Evolutionary conservation across 2,113 vertebrate genomes (phyloP), one percentile per base, ranked within the genome.

Genomic region (Chionis minor): DNA sequence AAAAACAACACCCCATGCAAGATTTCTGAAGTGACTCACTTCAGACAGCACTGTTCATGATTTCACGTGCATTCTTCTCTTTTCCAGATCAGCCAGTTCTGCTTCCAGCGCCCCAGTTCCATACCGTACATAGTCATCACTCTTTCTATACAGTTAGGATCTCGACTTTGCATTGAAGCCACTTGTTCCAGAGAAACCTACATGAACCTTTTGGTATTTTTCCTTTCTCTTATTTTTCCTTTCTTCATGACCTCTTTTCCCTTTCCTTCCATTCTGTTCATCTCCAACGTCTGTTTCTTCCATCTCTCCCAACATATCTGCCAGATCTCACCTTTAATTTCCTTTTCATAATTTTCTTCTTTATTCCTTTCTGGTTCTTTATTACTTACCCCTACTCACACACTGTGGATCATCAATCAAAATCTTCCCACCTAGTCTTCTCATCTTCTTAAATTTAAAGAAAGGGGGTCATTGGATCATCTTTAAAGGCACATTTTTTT

Each of bases 251-350:
- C 27, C 21, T 14, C 65, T 66, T 92, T 93, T 88, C 61, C 45
- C 16, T 94, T 82, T 71, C 62, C 42, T 86, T 88, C 71, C 51
- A 86, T 54, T 32, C 35, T 90, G 32, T 77, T 77, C 21, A 75
- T 75, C 42, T 51, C 49, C 28, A 69, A 82, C 10, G 51, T 65
- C 88, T 94, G 88, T 77, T 97, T 92, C 42, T 86, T 86, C 33
- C 59, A 88, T 95, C 2, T 8, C 32, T 73, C n/a, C 40, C 32
- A 86, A 90, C 33, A 12, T 59, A 92, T 33, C 70, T 79, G 86
- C 45, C 92, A 95, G 82, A 70, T 67, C 32, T 80, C 81, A 90
- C 66, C 78, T 94, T 92, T 42, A 61, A 82, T 80, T 93, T 90
- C 87, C 66, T 87, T 49, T 75, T 58, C 35, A 24, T 74, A 40